Evolutionary conservation across 2,797 vertebrate genomes (phyloP).

Genomic region (Platyrinchus mystaceus): DNA sequence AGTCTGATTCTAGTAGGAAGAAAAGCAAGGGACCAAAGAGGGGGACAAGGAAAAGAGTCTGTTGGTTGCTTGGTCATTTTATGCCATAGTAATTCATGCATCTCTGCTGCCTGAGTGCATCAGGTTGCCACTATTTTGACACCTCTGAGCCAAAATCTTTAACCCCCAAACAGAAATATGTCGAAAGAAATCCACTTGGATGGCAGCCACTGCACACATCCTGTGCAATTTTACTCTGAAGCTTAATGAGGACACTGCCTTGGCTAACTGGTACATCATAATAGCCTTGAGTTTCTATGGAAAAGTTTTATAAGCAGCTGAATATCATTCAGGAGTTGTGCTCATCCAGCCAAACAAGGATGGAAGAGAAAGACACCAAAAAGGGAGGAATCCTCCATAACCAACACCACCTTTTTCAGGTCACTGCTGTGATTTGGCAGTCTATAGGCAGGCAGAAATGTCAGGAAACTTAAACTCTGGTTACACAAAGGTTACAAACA

Average conservation of each 20-base stretch:
- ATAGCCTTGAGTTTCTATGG: neutral
- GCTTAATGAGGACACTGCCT: neutral
- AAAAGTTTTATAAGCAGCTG: neutral
- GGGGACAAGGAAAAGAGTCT: neutral
- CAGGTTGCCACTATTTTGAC: neutral
- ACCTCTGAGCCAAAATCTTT: neutral
- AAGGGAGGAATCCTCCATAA: neutral
- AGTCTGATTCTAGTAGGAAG: neutral
- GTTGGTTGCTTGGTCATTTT: neutral
- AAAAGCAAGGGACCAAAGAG: neutral
- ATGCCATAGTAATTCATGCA: accelerated
- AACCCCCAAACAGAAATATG: neutral
- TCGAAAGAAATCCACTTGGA: neutral
- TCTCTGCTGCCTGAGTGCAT: neutral
- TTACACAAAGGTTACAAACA: neutral
- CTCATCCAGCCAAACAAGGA: neutral
- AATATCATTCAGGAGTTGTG: neutral
- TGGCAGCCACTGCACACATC: accelerated
- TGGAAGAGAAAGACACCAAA: neutral
- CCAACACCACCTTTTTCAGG: neutral
- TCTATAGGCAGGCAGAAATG: neutral
- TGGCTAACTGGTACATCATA: neutral
- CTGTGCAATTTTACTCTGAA: neutral
- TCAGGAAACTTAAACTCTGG: neutral
- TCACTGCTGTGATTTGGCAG: neutral